phyloP scores from a whole-genome alignment of 1,140 invertebrate genomes.

The Philopotamus ludificatus region DNA sequence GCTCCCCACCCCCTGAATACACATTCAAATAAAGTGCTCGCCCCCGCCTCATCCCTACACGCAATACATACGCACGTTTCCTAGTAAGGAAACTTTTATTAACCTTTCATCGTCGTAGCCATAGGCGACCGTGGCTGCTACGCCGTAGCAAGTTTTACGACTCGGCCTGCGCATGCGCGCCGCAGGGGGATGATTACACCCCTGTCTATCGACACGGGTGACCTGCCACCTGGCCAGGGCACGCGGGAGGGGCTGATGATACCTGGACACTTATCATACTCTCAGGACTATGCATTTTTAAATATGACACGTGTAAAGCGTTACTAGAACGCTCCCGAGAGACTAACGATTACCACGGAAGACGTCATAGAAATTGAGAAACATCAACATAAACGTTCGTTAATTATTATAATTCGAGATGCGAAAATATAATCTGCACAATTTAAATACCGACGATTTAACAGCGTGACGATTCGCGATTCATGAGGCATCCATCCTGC shows the following conservation, averaged over 20 bases:
- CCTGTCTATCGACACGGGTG: conserved; percentile 12
- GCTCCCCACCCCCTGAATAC: conserved; percentile 20
- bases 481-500: too few species aligned
- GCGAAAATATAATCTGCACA: too few species aligned
- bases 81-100: conserved; percentile 40
- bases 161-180: conserved; percentile 18
- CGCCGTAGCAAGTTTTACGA: conserved; percentile 38
- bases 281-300: neutral
- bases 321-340: too few species aligned
- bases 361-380: too few species aligned
- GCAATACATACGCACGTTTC: conserved; percentile 25
- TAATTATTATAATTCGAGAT: too few species aligned
- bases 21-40: conserved; percentile 34
- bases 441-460: too few species aligned
- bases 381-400: too few species aligned
- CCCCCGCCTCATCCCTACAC: too few species aligned
- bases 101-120: conserved; percentile 39
- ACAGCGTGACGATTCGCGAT: too few species aligned
- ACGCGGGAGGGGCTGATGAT: conserved; percentile 11
- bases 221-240: neutral
- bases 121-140: conserved; percentile 36
- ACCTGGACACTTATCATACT: conserved; percentile 20
- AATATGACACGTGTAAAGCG: neutral
- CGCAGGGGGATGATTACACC: neutral
- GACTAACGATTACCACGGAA: too few species aligned